phyloP scores from a whole-genome alignment of 2,113 vertebrate species.

The Mobula birostris region DNA sequence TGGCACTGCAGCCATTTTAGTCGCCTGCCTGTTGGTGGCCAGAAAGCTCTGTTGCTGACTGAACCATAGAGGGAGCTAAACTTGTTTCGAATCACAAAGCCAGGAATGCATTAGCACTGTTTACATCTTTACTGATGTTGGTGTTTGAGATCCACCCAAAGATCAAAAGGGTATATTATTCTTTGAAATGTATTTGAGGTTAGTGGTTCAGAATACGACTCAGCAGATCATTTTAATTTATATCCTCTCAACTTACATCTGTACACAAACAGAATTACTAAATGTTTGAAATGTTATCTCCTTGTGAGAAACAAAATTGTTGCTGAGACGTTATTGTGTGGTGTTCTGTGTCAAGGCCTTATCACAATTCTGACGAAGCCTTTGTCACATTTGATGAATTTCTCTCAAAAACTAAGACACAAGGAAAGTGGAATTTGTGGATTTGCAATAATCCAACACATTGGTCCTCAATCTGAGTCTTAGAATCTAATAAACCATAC shows the following conservation, averaged over 20 bases:
- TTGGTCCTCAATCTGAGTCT: neutral
- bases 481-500: neutral
- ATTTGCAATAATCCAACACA: neutral
- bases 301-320: neutral
- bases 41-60: neutral
- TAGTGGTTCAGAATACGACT: neutral
- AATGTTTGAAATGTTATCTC: neutral
- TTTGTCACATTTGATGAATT: neutral
- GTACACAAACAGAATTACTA: neutral
- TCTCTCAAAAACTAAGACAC: neutral
- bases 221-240: neutral
- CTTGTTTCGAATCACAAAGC: neutral
- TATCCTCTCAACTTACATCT: neutral
- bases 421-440: neutral
- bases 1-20: neutral
- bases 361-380: neutral
- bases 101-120: neutral
- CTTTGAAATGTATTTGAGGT: neutral
- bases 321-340: neutral
- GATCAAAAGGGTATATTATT: neutral
- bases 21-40: no score
- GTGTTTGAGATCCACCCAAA: neutral
- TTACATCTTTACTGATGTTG: neutral
- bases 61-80: conserved; percentile 31
- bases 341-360: neutral